These are phyloP conservation scores for Slavum lentiscoides DNA, from an alignment of 2,888 invertebrate species.

Conservation along the genomic window DNA sequence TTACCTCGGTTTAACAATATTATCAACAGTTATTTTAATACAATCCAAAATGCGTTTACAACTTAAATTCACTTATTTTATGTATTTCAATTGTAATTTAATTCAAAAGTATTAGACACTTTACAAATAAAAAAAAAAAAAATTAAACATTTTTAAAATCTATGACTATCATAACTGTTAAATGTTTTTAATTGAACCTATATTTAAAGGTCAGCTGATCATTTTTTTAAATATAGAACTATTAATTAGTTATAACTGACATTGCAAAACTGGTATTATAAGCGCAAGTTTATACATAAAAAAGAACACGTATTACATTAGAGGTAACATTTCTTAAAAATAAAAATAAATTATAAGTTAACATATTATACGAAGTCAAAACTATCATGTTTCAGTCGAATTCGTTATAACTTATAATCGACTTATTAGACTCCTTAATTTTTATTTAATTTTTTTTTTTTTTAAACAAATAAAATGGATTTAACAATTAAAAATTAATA, in stretches of 20 bases:
- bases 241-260: neutral
- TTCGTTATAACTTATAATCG: too few relatives aligned
- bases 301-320: too few relatives aligned
- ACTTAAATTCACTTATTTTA: neutral
- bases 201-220: neutral
- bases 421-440: too few relatives aligned
- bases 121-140: neutral
- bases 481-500: conserved; percentile 4
- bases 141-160: neutral
- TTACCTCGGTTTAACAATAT: neutral
- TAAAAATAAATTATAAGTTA: neutral
- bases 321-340: neutral
- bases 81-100: neutral
- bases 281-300: too few relatives aligned
- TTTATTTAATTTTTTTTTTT: neutral
- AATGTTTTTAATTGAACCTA: neutral
- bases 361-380: too few relatives aligned
- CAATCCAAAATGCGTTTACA: conserved; percentile 2
- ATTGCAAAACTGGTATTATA: neutral
- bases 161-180: neutral
- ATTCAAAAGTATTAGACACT: neutral
- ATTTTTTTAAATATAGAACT: neutral
- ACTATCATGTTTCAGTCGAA: too few relatives aligned
- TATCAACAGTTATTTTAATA: neutral
- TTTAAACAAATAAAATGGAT: neutral